A percentile compares a stretch with the other conserved stretches of the same genome.
Conservation (phyloP, 92 coral and sea anemone genomes). For the Micromussa lordhowensis region DNA sequence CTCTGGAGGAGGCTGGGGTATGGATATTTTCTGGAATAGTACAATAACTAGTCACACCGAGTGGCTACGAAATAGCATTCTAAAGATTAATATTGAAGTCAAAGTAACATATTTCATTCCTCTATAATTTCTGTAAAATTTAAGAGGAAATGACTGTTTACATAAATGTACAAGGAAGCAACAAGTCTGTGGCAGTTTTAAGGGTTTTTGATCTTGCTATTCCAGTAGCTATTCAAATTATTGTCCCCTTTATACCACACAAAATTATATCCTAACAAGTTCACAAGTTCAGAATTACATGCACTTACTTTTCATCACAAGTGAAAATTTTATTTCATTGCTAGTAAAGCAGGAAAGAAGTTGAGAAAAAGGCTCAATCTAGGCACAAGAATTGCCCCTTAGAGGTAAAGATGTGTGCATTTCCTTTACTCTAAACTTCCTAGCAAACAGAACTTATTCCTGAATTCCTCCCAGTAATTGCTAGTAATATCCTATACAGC, state of each 20-base stretch:
- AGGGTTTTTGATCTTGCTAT: not conserved
- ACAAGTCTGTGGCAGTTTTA: not conserved
- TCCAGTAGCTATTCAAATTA: not conserved
- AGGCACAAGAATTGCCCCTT: not conserved
- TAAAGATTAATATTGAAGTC: not conserved
- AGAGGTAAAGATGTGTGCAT: not conserved
- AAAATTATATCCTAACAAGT: too few relatives aligned
- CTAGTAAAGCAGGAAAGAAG: conserved; percentile 12
- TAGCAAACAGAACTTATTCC: not conserved
- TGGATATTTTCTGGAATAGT: too few relatives aligned
- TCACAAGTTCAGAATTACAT: not conserved
- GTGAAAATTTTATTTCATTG: not conserved
- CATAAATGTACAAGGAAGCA: not conserved
- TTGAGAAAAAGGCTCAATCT: not conserved
- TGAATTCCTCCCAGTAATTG: not conserved
- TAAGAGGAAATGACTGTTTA: not conserved
- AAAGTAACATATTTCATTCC: not conserved
- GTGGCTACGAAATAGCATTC: not conserved
- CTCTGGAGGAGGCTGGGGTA: too few relatives aligned
- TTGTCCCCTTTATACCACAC: not conserved
- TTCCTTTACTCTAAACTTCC: not conserved
- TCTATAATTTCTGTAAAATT: not conserved
- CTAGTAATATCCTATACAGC: conserved; percentile 13
- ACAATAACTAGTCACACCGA: not conserved
- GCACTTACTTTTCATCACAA: not conserved